Evolutionary conservation across 2,888 invertebrate species (phyloP).

Genomic region (Drosophila siamana): DNA sequence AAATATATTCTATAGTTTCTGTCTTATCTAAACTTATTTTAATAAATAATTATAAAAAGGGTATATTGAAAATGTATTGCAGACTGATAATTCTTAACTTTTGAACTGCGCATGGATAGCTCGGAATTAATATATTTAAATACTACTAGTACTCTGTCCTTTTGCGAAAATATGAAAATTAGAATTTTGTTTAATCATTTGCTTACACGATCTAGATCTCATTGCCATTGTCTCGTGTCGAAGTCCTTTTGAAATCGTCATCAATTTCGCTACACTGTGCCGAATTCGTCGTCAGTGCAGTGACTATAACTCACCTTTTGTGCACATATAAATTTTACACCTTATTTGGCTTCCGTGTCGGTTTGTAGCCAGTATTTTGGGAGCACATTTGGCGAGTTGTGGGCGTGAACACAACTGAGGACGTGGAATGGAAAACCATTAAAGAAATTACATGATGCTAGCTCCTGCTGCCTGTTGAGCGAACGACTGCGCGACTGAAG

Average conservation of each 20-base stretch:
- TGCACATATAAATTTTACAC: conserved; percentile 51
- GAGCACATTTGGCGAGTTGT: conserved; percentile 40
- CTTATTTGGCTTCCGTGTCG: conserved; percentile 65
- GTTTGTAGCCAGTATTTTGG: conserved; percentile 55
- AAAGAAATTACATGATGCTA: conserved; percentile 83
- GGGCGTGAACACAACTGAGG: conserved; percentile 14
- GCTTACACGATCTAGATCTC: not conserved
- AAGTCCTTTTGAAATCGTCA: not conserved
- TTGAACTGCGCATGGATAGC: too few relatives aligned
- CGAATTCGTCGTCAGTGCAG: conserved; percentile 10
- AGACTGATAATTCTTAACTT: too few relatives aligned
- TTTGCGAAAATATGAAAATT: too few relatives aligned
- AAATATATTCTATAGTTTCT: too few relatives aligned
- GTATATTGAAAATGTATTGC: too few relatives aligned
- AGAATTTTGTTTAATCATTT: not conserved
- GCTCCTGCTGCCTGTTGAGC: conserved; percentile 34
- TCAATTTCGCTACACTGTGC: not conserved
- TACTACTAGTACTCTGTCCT: too few relatives aligned
- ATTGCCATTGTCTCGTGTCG: not conserved
- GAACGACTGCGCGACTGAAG: not conserved
- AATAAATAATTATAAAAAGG: too few relatives aligned
- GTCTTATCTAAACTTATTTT: too few relatives aligned
- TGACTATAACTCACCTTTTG: not conserved
- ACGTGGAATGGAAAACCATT: conserved; percentile 75
- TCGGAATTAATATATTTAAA: too few relatives aligned